phyloP scores from a whole-genome alignment of 2,888 invertebrate genomes.

The Limenitis camilla region DNA sequence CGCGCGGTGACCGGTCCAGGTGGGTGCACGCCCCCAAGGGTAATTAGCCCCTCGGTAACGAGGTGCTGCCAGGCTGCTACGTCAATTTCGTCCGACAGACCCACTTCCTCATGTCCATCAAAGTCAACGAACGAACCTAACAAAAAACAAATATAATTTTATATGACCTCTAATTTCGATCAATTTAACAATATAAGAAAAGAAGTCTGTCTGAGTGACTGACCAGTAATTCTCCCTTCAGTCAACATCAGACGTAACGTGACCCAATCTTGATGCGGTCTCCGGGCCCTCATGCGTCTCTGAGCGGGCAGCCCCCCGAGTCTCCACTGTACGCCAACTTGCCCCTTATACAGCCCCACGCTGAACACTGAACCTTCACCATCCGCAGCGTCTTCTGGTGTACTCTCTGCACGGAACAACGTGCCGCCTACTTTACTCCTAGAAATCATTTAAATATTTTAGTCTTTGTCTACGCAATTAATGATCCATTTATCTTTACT shows the following conservation, averaged over 20 bases:
- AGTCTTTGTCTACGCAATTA: no score
- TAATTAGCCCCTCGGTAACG: constrained; percentile 55
- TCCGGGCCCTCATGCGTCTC: constrained; percentile 32
- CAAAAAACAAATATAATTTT: neutral
- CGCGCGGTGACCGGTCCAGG: constrained; percentile 21
- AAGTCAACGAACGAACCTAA: constrained; percentile 63
- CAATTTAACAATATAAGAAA: no score
- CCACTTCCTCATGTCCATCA: constrained; percentile 65
- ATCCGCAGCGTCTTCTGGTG: constrained; percentile 54
- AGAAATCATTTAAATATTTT: neutral
- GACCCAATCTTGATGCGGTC: constrained; percentile 48
- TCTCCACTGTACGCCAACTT: constrained; percentile 81
- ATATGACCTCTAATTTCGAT: no score
- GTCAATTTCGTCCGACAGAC: constrained; percentile 66
- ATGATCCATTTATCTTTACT: no score
- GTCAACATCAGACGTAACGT: constrained; percentile 31
- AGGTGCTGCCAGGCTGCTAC: constrained; percentile 65
- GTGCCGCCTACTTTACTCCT: constrained; percentile 86
- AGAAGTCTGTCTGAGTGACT: no score
- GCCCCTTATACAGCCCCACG: constrained; percentile 80
- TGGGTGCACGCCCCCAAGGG: constrained; percentile 51
- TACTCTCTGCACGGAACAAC: constrained; percentile 77
- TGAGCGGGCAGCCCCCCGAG: constrained; percentile 51
- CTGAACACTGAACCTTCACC: constrained; percentile 75
- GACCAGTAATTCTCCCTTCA: constrained; percentile 31